Percentiles rank a stretch among this genome's conserved stretches.
These are phyloP conservation scores for Phoenicopterus ruber DNA, from an alignment of 2,113 vertebrate genomes.

Conservation along the genomic window DNA sequence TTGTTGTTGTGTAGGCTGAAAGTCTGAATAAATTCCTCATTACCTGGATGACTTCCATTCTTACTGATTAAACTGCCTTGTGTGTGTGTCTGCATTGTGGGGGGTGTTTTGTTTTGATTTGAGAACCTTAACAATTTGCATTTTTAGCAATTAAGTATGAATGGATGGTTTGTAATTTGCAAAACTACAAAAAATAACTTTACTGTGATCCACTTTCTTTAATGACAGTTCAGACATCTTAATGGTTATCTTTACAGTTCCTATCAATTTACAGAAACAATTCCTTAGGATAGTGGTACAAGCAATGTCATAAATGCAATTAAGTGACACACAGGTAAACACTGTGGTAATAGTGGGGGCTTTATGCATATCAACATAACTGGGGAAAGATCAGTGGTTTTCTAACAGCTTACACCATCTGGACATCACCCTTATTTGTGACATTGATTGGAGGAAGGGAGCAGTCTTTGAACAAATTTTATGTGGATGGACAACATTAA, in stretches of 20 bases:
- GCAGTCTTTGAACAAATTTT: not conserved
- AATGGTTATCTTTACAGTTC: not conserved
- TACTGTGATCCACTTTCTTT: not conserved
- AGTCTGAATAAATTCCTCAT: not conserved
- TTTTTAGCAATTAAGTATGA: not conserved
- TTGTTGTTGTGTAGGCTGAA: not conserved
- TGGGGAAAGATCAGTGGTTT: not conserved
- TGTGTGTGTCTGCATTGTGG: not conserved
- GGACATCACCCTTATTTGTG: not conserved
- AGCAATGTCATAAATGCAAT: not conserved
- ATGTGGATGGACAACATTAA: not conserved
- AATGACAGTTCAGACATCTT: not conserved
- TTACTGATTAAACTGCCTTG: not conserved
- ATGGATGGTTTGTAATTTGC: not conserved
- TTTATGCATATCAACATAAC: not conserved
- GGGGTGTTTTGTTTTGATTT: not conserved
- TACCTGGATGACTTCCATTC: not conserved
- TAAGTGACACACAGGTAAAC: not conserved
- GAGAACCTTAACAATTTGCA: not conserved
- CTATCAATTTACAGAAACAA: not conserved
- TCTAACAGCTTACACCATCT: not conserved
- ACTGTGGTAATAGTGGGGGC: not conserved
- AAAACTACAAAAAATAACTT: not conserved
- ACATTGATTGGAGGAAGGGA: not conserved
- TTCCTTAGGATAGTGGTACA: not conserved